phyloP scores from a whole-genome alignment of 2,888 invertebrate genomes.

The Luperina testacea region DNA sequence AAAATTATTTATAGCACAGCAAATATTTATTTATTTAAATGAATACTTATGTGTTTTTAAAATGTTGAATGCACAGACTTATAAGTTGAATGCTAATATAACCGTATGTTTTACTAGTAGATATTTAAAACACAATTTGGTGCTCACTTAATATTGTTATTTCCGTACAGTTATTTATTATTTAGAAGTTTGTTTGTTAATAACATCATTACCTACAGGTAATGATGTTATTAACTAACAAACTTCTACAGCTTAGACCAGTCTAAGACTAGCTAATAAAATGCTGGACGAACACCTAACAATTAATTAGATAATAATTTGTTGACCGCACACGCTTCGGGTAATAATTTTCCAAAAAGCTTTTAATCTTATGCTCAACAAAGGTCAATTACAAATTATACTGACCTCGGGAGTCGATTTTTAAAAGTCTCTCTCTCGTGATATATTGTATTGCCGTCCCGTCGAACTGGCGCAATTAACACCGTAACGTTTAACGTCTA shows the following conservation, averaged over 20 bases:
- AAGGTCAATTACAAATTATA: slow-evolving; percentile 71
- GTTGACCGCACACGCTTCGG: slow-evolving; percentile 6
- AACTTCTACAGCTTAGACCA: not conserved
- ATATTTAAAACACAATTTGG: not conserved
- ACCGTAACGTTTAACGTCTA: slow-evolving; percentile 60
- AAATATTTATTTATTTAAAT: not conserved
- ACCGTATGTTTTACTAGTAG: not conserved
- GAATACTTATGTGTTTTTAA: not conserved
- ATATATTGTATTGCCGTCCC: slow-evolving; percentile 64
- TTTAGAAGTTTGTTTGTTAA: not conserved
- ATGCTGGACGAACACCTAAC: not conserved
- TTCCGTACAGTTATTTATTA: not conserved
- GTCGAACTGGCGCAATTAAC: slow-evolving; percentile 69
- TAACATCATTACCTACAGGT: not conserved
- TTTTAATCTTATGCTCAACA: slow-evolving; percentile 40
- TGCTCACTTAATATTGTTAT: not conserved
- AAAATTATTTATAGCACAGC: not conserved
- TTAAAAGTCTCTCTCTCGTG: slow-evolving; percentile 67
- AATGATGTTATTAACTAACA: too few species aligned
- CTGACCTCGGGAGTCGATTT: slow-evolving; percentile 62
- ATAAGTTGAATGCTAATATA: not conserved
- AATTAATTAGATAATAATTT: slow-evolving; percentile 11
- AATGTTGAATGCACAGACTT: not conserved
- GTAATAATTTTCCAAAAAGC: slow-evolving; percentile 34
- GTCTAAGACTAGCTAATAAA: not conserved